phyloP scores from a whole-genome alignment of 2,888 invertebrate genomes.

The Mylabris sibirica region DNA sequence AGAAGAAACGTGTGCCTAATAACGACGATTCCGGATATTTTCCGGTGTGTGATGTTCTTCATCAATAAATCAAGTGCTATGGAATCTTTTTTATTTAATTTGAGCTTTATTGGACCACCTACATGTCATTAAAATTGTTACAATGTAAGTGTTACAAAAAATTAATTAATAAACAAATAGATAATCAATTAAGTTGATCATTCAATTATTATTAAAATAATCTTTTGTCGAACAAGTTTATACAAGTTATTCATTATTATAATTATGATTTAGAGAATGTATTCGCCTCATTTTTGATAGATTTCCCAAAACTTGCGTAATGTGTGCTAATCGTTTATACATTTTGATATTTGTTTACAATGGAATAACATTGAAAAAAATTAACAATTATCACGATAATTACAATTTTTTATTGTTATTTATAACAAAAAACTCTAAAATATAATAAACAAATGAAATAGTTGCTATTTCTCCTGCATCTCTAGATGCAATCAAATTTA shows the following conservation, averaged over 20 bases:
- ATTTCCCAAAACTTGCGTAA: background rate
- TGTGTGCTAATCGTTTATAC: background rate
- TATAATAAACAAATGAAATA: too few relatives aligned
- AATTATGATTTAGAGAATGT: background rate
- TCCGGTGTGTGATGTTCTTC: constrained; percentile 48
- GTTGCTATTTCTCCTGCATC: too few relatives aligned
- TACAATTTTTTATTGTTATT: too few relatives aligned
- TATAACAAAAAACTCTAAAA: background rate
- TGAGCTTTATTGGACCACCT: constrained; percentile 55
- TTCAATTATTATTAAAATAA: constrained; percentile 7
- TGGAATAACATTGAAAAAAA: background rate
- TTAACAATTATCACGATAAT: too few relatives aligned
- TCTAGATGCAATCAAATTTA: too few relatives aligned
- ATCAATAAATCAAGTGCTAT: constrained; percentile 51
- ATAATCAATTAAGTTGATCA: background rate
- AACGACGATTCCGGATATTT: constrained; percentile 18
- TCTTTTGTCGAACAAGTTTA: background rate
- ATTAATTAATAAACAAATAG: background rate
- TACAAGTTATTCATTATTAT: constrained; percentile 7
- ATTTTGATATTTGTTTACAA: background rate
- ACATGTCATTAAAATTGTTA: constrained; percentile 56
- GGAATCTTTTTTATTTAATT: constrained; percentile 52
- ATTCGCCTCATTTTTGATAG: background rate
- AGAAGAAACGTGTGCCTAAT: constrained; percentile 27
- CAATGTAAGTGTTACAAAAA: constrained; percentile 52